phyloP scores from a whole-genome alignment of 2,888 invertebrate genomes.

The Andrena trimmerana region DNA sequence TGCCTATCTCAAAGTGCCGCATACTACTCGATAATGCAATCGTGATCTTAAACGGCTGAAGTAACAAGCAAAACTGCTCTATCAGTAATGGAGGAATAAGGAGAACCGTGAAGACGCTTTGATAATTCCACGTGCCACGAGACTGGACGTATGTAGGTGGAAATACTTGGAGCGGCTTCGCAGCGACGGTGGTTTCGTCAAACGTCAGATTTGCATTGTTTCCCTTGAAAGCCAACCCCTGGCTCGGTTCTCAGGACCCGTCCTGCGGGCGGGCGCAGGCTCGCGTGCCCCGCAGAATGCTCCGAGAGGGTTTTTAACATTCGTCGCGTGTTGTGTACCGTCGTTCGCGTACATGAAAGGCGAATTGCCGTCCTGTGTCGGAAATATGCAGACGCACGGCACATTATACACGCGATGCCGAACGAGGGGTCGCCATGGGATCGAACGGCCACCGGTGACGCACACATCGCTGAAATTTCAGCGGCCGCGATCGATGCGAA shows the following conservation, averaged over 20 bases:
- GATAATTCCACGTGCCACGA: too few species aligned
- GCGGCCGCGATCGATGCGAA: constrained; percentile 16
- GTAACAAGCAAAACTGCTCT: too few species aligned
- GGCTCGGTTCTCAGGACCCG: not conserved
- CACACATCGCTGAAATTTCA: constrained; percentile 52
- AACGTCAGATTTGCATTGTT: constrained; percentile 41
- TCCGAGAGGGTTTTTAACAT: constrained; percentile 65
- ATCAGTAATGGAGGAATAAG: too few species aligned
- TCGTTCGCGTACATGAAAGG: constrained; percentile 36
- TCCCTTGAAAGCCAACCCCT: not conserved
- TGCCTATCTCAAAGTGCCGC: too few species aligned
- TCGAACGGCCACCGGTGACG: not conserved
- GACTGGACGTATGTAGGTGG: too few species aligned
- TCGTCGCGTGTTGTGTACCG: constrained; percentile 61
- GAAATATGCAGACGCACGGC: constrained; percentile 58
- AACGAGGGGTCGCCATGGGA: constrained; percentile 8
- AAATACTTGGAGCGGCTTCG: too few species aligned
- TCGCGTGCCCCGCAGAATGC: constrained; percentile 54
- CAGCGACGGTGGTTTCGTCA: constrained; percentile 16
- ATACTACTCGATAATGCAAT: too few species aligned
- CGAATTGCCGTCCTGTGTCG: constrained; percentile 45
- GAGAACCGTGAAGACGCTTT: too few species aligned
- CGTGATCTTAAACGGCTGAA: too few species aligned
- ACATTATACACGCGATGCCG: constrained; percentile 51
- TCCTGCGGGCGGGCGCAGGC: constrained; percentile 9